phyloP scores from a whole-genome alignment of 1,140 invertebrate species.

The Dreissena polymorpha region DNA sequence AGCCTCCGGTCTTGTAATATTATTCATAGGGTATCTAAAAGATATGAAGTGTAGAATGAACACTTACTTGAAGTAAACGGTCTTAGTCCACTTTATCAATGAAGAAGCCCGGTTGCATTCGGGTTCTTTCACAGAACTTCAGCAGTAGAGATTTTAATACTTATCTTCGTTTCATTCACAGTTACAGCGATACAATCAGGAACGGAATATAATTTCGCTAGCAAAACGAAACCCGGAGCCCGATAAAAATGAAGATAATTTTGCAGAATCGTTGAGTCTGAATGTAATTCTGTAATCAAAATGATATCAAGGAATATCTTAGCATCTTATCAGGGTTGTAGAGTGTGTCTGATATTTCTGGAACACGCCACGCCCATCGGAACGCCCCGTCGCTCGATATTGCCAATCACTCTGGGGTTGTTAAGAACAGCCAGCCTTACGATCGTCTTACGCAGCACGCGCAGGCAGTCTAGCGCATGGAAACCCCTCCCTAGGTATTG shows the following conservation, averaged over 20 bases:
- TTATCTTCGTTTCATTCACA: too few species aligned
- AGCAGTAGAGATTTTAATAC: too few species aligned
- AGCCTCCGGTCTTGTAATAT: too few species aligned
- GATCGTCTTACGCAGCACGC: conserved; percentile 17
- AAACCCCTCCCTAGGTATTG: conserved; percentile 10
- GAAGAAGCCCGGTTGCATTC: too few species aligned
- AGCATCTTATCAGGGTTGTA: conserved; percentile 35
- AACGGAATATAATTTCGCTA: too few species aligned
- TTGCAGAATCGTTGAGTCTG: neutral
- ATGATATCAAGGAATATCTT: conserved; percentile 49
- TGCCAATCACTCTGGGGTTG: conserved; percentile 13
- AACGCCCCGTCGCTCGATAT: neutral
- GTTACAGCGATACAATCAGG: too few species aligned
- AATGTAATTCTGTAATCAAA: conserved; percentile 32
- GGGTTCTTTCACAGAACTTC: too few species aligned
- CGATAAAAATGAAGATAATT: conserved; percentile 36
- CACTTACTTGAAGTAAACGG: too few species aligned
- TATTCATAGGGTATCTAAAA: too few species aligned
- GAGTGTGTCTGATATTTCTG: conserved; percentile 28
- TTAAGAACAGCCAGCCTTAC: conserved; percentile 10
- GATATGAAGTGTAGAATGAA: too few species aligned
- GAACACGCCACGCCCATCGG: conserved; percentile 4
- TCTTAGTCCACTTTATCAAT: too few species aligned
- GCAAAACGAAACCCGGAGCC: too few species aligned
- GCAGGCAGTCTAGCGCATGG: neutral